Conservation (phyloP, 2,888 invertebrate genomes). For the Fragum fragum region DNA sequence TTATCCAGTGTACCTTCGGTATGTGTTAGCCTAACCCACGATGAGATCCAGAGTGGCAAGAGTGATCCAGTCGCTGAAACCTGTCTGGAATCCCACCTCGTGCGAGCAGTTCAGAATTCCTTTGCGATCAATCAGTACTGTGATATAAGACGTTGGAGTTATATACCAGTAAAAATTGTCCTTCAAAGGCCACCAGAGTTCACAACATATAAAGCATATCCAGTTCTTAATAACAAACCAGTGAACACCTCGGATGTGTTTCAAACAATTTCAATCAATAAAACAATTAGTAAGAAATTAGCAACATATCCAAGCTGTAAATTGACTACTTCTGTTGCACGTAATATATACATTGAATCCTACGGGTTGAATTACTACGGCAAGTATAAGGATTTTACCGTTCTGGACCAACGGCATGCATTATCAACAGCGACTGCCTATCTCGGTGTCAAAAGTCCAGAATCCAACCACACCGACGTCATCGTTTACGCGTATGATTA, state of each 20-base stretch:
- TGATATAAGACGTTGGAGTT: constrained; percentile 65
- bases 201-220: constrained; percentile 60
- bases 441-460: constrained; percentile 65
- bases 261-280: constrained; percentile 53
- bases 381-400: constrained; percentile 66
- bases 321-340: constrained; percentile 54
- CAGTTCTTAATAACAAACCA: constrained; percentile 57
- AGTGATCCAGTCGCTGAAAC: constrained; percentile 34
- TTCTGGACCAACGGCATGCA: constrained; percentile 66
- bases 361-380: constrained; percentile 68
- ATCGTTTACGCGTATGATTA: constrained; percentile 65
- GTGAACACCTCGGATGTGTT: constrained; percentile 57
- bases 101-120: constrained; percentile 59
- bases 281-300: constrained; percentile 45
- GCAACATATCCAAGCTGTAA: constrained; percentile 63
- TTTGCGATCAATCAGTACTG: constrained; percentile 65
- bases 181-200: constrained; percentile 64
- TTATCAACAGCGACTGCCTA: constrained; percentile 62
- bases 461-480: constrained; percentile 61
- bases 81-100: constrained; percentile 58
- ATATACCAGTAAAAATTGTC: constrained; percentile 64
- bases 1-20: constrained; percentile 43
- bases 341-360: constrained; percentile 63
- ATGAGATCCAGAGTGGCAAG: constrained; percentile 42
- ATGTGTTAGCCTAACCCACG: constrained; percentile 61